Evolutionary conservation across 2,113 vertebrate species (phyloP).

Genomic region (Tauraco erythrolophus): DNA sequence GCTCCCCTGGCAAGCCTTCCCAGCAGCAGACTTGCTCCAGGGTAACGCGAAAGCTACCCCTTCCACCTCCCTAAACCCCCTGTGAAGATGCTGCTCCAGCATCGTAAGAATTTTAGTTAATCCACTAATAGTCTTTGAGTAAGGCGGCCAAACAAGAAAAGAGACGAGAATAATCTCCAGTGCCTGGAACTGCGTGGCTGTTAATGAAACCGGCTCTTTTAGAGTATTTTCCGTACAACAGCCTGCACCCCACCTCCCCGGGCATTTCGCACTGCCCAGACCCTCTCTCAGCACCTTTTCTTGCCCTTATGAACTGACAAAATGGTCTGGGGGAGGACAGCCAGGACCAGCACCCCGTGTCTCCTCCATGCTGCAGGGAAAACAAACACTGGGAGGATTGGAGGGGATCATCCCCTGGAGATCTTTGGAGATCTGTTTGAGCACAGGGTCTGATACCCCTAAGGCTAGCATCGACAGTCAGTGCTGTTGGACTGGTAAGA

Average conservation of each 20-base stretch:
- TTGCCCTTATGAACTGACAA: not conserved
- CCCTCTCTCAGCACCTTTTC: not conserved
- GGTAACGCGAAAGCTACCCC: not conserved
- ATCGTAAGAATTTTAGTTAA: not conserved
- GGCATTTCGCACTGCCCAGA: fast-evolving
- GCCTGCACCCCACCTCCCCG: not conserved
- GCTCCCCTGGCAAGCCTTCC: not conserved
- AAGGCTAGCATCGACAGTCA: not conserved
- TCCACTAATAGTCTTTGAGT: slow-evolving; percentile 29
- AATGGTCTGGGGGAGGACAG: not conserved
- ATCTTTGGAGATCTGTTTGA: not conserved
- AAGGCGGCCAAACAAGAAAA: not conserved
- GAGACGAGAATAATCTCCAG: not conserved
- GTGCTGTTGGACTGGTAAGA: not conserved
- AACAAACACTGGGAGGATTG: not conserved
- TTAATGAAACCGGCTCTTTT: not conserved
- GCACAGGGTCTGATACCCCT: fast-evolving
- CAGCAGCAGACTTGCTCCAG: not conserved
- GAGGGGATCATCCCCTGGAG: not conserved
- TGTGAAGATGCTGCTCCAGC: not conserved
- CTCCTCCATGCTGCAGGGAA: not conserved
- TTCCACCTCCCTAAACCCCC: not conserved
- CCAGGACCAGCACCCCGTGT: fast-evolving
- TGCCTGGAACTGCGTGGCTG: not conserved
- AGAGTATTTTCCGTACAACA: not conserved